Percentiles rank a stretch among this genome's conserved stretches.
phyloP scores from a whole-genome alignment of 2,113 vertebrate genomes.

The Numida meleagris region DNA sequence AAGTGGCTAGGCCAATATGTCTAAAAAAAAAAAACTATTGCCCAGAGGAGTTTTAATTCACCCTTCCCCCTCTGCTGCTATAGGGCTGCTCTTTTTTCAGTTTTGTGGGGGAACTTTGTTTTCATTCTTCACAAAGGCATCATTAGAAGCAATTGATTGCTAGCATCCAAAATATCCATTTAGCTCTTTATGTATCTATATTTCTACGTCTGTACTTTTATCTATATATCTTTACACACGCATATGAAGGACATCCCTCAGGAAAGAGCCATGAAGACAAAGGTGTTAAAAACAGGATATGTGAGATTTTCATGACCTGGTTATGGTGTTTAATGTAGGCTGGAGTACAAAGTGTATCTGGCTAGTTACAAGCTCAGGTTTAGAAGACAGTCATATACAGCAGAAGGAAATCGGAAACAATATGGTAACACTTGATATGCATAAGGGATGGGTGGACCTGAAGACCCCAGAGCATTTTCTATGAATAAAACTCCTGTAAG shows the following conservation, averaged over 20 bases:
- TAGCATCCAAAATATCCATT: background rate
- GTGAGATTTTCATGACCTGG: background rate
- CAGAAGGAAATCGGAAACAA: background rate
- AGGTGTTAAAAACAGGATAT: background rate
- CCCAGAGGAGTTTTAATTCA: background rate
- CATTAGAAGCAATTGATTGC: background rate
- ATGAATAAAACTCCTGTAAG: background rate
- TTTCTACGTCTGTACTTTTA: background rate
- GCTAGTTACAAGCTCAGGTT: background rate
- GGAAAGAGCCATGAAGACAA: background rate
- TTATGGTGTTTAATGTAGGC: background rate
- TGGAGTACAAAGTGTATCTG: background rate
- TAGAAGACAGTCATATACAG: background rate
- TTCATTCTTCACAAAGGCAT: background rate
- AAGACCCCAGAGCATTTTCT: background rate
- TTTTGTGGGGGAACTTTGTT: background rate
- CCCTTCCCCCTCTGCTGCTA: background rate
- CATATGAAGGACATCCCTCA: background rate
- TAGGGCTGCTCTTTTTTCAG: background rate
- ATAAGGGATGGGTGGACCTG: background rate
- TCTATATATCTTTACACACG: background rate
- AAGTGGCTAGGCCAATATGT: background rate
- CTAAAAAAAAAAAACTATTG: background rate
- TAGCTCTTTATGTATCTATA: background rate
- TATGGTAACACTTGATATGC: background rate